Evolutionary conservation across 2,113 vertebrate species (phyloP).

Genomic region (Xiphophorus hellerii): DNA sequence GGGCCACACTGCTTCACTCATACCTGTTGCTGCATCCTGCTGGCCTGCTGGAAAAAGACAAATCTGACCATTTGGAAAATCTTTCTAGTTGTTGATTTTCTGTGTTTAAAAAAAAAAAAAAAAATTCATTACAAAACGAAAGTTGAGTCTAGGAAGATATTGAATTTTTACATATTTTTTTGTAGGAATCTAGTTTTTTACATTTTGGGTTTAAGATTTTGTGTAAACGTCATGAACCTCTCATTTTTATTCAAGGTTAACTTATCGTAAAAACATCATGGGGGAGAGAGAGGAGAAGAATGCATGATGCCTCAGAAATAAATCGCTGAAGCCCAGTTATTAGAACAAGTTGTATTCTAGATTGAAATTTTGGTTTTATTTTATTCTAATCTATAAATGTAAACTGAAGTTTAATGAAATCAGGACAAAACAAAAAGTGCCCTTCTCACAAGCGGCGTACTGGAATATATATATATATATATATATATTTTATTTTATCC

Average conservation of each 20-base stretch:
- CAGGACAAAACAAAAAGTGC: background rate
- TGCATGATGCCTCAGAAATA: background rate
- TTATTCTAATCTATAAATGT: background rate
- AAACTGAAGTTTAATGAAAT: background rate
- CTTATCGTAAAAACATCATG: background rate
- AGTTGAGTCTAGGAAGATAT: background rate
- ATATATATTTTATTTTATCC: no score
- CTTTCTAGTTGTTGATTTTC: no score
- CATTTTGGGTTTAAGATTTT: background rate
- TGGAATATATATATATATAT: no score
- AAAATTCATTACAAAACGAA: no score
- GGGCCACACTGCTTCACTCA: background rate
- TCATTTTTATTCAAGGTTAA: no score
- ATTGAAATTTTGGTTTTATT: background rate
- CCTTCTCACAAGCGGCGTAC: no score
- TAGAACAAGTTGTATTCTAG: background rate
- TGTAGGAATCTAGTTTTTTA: background rate
- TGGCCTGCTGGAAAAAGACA: no score
- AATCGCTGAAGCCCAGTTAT: background rate
- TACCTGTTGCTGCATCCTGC: background rate
- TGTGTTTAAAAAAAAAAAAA: no score
- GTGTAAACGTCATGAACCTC: background rate
- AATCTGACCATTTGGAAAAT: no score
- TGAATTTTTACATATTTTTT: background rate
- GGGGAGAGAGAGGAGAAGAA: background rate